These are phyloP conservation scores for Orestias chungarensis DNA, from an alignment of 2,797 vertebrate species.

Conservation along the genomic window DNA sequence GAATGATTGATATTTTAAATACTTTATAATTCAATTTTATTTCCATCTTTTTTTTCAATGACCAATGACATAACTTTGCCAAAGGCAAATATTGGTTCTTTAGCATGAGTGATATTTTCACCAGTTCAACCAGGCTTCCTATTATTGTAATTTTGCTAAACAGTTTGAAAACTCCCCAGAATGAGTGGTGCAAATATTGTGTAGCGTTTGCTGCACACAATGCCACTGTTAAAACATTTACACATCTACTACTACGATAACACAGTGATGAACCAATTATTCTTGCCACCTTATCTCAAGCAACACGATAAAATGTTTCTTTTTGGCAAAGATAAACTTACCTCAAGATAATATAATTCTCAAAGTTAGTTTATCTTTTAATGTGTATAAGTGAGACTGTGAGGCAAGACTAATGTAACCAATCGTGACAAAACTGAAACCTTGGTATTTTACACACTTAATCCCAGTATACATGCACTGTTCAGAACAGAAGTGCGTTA, in stretches of 20 bases:
- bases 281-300: background rate
- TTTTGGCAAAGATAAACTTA: background rate
- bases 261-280: too few species aligned
- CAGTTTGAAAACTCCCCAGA: too few species aligned
- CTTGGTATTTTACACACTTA: background rate
- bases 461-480: background rate
- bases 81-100: too few species aligned
- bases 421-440: background rate
- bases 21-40: background rate
- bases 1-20: background rate
- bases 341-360: background rate
- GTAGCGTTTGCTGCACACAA: too few species aligned
- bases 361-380: background rate
- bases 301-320: background rate
- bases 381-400: background rate
- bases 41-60: too few species aligned
- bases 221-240: too few species aligned
- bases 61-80: too few species aligned
- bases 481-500: background rate
- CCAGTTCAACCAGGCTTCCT: too few species aligned
- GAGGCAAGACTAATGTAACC: background rate
- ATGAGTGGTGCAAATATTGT: too few species aligned
- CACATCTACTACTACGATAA: too few species aligned
- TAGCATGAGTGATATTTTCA: too few species aligned
- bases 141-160: too few species aligned